phyloP scores from a whole-genome alignment of 2,797 vertebrate genomes.

The Tenualosa ilisha region DNA sequence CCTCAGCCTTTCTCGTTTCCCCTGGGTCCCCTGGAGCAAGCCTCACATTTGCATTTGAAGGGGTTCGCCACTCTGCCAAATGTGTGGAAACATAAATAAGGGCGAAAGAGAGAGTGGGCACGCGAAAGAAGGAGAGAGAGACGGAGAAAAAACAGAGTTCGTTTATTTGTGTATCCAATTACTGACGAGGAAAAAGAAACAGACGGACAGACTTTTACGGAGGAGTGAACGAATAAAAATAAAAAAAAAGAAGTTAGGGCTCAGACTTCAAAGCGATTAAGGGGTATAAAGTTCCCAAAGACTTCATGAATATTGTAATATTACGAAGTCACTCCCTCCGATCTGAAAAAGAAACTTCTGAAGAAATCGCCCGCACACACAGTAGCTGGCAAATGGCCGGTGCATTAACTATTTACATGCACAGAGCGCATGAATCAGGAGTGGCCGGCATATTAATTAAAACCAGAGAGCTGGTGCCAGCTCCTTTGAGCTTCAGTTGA shows the following conservation, averaged over 20 bases:
- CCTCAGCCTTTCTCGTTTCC: slow-evolving; percentile 15
- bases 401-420: slow-evolving; percentile 80
- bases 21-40: slow-evolving; percentile 25
- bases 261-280: slow-evolving; percentile 70
- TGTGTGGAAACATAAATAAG: slow-evolving; percentile 46
- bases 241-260: slow-evolving; percentile 49
- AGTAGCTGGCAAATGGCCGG: slow-evolving; percentile 67
- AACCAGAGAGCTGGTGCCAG: slow-evolving; percentile 62
- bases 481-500: slow-evolving; percentile 65
- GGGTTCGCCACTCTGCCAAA: slow-evolving; percentile 27
- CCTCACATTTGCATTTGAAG: slow-evolving; percentile 50
- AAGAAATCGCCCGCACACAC: slow-evolving; percentile 63
- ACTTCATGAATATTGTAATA: slow-evolving; percentile 75
- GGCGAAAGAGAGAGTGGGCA: slow-evolving; percentile 30
- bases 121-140: slow-evolving; percentile 27
- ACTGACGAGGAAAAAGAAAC: slow-evolving; percentile 56
- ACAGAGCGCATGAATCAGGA: slow-evolving; percentile 67
- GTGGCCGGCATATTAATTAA: slow-evolving; percentile 76
- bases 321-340: slow-evolving; percentile 72
- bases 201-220: slow-evolving; percentile 43
- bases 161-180: slow-evolving; percentile 56
- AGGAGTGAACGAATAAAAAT: slow-evolving; percentile 42
- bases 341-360: slow-evolving; percentile 71
- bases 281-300: slow-evolving; percentile 71
- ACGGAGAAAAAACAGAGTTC: slow-evolving; percentile 29